A percentile compares a stretch with the other conserved stretches of the same genome.
Conservation (phyloP, 1,140 invertebrate species). For the Leptinotarsa lineolata region DNA sequence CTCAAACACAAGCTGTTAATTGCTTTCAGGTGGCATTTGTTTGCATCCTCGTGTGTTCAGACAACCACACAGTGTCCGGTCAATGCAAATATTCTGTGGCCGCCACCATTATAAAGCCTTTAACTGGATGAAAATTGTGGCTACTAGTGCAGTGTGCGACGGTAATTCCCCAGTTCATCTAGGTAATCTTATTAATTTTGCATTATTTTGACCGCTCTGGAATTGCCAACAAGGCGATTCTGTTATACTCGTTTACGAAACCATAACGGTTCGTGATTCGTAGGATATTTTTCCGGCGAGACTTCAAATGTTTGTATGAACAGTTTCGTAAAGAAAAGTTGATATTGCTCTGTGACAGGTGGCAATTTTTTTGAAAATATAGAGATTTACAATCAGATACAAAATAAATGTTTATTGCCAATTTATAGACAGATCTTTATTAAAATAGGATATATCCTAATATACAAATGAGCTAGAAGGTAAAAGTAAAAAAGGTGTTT, state of each 20-base stretch:
- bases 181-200: conserved; percentile 3
- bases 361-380: no score
- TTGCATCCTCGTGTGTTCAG: neutral
- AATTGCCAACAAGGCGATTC: neutral
- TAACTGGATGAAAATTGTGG: conserved; percentile 3
- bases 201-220: neutral
- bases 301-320: no score
- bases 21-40: conserved; percentile 2
- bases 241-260: neutral
- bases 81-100: neutral
- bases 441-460: no score
- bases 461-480: no score
- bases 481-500: no score
- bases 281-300: no score
- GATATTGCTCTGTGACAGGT: no score
- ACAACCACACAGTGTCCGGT: conserved; percentile 2
- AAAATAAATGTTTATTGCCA: no score
- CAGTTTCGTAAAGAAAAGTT: no score
- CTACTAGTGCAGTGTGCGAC: neutral
- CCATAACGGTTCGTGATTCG: no score
- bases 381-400: no score
- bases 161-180: neutral
- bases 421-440: no score
- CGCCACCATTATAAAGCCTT: neutral
- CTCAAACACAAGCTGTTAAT: neutral